Base-by-base conservation (phyloP, 2,888 invertebrate genomes). In the Diarsia mendica region DNA sequence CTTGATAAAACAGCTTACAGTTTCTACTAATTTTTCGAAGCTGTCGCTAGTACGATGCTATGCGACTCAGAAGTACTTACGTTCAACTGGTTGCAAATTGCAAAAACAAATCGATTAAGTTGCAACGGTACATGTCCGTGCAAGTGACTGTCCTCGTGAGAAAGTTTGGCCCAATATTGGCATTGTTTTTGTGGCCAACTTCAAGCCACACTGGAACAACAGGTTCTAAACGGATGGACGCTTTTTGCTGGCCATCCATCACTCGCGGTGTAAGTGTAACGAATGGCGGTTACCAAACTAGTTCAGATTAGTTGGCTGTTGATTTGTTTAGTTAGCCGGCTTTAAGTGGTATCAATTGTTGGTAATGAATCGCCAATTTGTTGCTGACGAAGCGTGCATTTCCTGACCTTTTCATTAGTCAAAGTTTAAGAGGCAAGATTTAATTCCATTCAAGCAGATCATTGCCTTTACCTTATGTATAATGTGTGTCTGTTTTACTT, bases 81-180 rank as follows among this genome's bases (percentile, higher is more conserved):
- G 48, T 71, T 51, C 70, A 79, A 75, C 73, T 48, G 70, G 48
- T 67, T 72, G 65, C 64, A 65, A 77, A 60, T 70, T 71, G 67
- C 75, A 72, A 83, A 72, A 83, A 83, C 81, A 79, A 87, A 79
- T 83, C 72, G 68, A 82, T 77, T 82, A 76, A 73, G 75, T 58
- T 51, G 33, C 58, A 85, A 86, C 80, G 84, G 76, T 73, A 80
- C 74, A 63, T 82, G 63, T 48, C 76, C 66, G 79, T 79, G 72
- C 68, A 80, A 68, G 73, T 58, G 69, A 73, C 73, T 77, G 89
- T 90, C 90, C 84, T 84, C 88, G 87, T 89, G 89, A 87, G 90
- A 91, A 89, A 83, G 79, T 79, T 83, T 82, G 78, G 63, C 71
- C 74, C 78, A 81, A 82, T 86, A 85, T 91, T 87, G 86, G 84